A percentile compares a stretch with the other conserved stretches of the same genome.
phyloP scores from a whole-genome alignment of 2,888 invertebrate genomes.

The Sphaerophoria rueppellii region DNA sequence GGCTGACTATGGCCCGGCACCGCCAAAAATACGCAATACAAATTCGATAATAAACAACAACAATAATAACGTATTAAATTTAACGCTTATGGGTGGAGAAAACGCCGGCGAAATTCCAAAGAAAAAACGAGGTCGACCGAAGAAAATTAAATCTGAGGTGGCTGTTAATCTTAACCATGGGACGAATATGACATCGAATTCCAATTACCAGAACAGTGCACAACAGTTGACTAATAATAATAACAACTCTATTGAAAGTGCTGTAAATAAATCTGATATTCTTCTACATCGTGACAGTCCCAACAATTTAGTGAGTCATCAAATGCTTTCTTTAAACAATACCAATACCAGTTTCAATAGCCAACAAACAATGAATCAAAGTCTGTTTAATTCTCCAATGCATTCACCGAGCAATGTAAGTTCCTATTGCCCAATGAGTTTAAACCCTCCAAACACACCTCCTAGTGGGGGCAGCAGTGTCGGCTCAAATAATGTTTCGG shows the following conservation, averaged over 20 bases:
- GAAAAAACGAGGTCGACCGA: conserved; percentile 94
- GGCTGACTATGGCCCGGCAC: conserved; percentile 82
- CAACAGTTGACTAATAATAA: conserved; percentile 40
- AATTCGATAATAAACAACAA: conserved; percentile 83
- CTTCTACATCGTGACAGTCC: conserved; percentile 56
- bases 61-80: conserved; percentile 78
- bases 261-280: conserved; percentile 36
- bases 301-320: conserved; percentile 44
- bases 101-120: conserved; percentile 88
- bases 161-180: conserved; percentile 29
- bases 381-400: conserved; percentile 77
- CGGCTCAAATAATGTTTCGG: conserved; percentile 45
- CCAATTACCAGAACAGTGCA: conserved; percentile 77
- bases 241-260: conserved; percentile 21
- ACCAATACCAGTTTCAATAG: conserved; percentile 49
- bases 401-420: conserved; percentile 79
- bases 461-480: conserved; percentile 57
- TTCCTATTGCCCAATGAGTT: conserved; percentile 70
- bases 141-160: conserved; percentile 86
- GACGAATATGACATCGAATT: conserved; percentile 42
- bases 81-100: conserved; percentile 76
- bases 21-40: conserved; percentile 83
- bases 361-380: conserved; percentile 75
- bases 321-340: conserved; percentile 51
- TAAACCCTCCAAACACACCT: conserved; percentile 73